Base-by-base conservation (phyloP, 2,797 vertebrate genomes). In the Cyclopterus lumpus region DNA sequence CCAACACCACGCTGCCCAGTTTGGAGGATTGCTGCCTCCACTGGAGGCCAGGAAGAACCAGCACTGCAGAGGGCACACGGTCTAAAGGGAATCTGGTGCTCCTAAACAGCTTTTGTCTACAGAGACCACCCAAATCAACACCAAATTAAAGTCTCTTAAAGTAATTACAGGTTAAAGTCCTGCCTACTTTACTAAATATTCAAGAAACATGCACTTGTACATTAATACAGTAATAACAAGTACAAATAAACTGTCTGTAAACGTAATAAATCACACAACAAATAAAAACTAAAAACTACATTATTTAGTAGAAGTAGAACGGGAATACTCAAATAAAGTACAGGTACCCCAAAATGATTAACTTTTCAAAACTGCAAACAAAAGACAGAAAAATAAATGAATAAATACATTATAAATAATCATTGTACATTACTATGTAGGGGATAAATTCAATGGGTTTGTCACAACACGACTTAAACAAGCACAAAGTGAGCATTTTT, bases 401-500 rank as follows among this genome's bases (percentile, higher is more conserved):
- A 53, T 24, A 53, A 1, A 24, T 53, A 14, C 49, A 24, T 24
- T 53, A 53, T 10, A 53, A 53, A 24, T 24, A 28, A 54, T 26
- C 14, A 6, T 3, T 24, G 11, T 28, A 16, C 26, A 80, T 72
- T 75, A 58, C 69, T 67, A 57, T 62, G 9, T 3, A 71, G 73
- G 74, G 36, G 40, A 68, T 3, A 48, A 15, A 32, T 65, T 55
- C 63, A 84, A 75, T 80, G 66, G 40, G 16, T 85, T 83, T 76
- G 55, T 83, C 71, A 72, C 75, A 76, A 78, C 72, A 73, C 57
- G 54, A 73, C 32, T 66, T 68, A 60, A 79, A 70, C 57, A 85
- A 83, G 75, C 48, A 73, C 2, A 63, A 60, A 80, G 79, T 61
- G 4, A 75, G 57, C 64, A 77, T 77, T 59, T 86, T 61, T 70